These are phyloP conservation scores for Toxotes lorentzi DNA, from an alignment of 2,797 vertebrate species.

Conservation along the genomic window DNA sequence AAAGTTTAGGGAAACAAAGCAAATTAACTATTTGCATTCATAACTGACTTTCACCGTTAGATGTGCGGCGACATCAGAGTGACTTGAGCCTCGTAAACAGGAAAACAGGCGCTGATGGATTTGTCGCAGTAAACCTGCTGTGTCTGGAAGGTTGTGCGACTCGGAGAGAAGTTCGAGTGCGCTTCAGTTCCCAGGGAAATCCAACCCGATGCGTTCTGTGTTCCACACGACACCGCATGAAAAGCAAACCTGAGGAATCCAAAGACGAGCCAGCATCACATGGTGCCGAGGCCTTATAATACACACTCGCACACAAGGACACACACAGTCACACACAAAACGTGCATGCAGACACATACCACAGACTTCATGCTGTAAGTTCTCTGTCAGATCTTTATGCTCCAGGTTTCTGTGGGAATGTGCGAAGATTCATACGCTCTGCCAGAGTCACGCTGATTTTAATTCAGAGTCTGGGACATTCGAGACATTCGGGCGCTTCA, in stretches of 20 bases:
- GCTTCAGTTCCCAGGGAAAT: slow-evolving; percentile 45
- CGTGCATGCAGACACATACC: slow-evolving; percentile 7
- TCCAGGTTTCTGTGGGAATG: slow-evolving; percentile 25
- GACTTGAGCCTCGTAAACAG: no score
- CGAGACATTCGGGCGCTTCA: no score
- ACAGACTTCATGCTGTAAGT: slow-evolving; percentile 16
- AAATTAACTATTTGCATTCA: not conserved
- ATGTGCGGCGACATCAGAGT: no score
- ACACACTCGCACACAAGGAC: not conserved
- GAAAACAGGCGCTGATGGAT: slow-evolving; percentile 16
- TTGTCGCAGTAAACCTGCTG: slow-evolving; percentile 3
- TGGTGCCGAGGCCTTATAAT: slow-evolving; percentile 13
- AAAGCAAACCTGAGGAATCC: slow-evolving; percentile 47
- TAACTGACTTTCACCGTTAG: not conserved
- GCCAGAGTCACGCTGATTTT: slow-evolving; percentile 26
- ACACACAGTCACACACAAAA: slow-evolving; percentile 3
- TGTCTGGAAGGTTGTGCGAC: slow-evolving; percentile 4
- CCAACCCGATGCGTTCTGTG: slow-evolving; percentile 10
- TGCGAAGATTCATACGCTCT: slow-evolving; percentile 29
- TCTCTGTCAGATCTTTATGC: not conserved
- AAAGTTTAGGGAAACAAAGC: no score
- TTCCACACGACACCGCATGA: slow-evolving; percentile 46
- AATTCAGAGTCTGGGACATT: not conserved
- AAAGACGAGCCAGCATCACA: slow-evolving; percentile 46
- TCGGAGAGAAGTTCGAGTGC: slow-evolving; percentile 5